Evolutionary conservation across 2,113 vertebrate genomes (phyloP).

Genomic region (Aegypius monachus): DNA sequence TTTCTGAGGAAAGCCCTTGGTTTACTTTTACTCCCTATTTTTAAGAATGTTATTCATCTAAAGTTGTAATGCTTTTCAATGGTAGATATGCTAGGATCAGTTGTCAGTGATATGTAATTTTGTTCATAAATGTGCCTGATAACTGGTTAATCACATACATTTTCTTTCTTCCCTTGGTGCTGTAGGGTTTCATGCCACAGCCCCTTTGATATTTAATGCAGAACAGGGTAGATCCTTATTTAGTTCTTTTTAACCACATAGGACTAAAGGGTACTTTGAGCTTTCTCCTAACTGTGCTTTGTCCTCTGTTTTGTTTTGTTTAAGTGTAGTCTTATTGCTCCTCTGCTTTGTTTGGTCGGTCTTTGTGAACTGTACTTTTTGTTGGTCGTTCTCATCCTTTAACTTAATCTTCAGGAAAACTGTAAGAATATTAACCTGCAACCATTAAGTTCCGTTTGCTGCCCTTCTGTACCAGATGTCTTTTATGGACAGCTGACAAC

Average conservation of each 20-base stretch:
- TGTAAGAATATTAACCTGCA: background rate
- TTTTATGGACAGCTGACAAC: background rate
- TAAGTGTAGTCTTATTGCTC: background rate
- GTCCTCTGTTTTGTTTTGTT: background rate
- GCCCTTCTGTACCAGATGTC: background rate
- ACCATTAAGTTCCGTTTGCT: background rate
- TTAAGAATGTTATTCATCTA: background rate
- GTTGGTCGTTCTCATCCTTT: background rate
- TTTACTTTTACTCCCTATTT: background rate
- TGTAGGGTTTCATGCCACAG: background rate
- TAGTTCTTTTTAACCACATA: background rate
- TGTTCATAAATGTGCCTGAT: background rate
- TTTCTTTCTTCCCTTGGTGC: background rate
- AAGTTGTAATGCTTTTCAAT: background rate
- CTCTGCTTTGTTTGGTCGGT: background rate
- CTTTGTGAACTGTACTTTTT: background rate
- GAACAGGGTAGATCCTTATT: background rate
- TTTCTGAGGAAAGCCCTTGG: background rate
- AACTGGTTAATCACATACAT: background rate
- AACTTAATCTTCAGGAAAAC: background rate
- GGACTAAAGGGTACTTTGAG: background rate
- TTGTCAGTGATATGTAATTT: rapidly evolving
- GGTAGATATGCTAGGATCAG: background rate
- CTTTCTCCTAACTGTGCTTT: background rate
- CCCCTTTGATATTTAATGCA: background rate